phyloP scores from a whole-genome alignment of 2,113 vertebrate species.

The Boulengeromyrus knoepffleri region DNA sequence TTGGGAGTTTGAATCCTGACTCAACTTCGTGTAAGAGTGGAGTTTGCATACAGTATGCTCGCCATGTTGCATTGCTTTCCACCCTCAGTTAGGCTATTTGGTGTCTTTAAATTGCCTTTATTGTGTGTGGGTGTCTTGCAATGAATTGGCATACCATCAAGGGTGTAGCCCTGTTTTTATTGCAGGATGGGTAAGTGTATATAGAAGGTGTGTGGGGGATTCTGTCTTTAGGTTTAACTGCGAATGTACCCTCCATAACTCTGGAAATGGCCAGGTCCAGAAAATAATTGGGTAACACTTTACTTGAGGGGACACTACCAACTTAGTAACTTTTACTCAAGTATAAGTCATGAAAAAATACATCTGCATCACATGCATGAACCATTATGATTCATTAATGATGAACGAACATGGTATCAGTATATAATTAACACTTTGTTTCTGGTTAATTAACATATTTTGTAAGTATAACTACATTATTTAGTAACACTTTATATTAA shows the following conservation, averaged over 20 bases:
- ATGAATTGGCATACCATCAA: not conserved
- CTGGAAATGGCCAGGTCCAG: not conserved
- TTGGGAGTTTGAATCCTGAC: not conserved
- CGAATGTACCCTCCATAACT: not conserved
- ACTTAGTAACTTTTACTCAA: not conserved
- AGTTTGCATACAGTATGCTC: not conserved
- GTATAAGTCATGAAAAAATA: not conserved
- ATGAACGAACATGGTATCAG: not conserved
- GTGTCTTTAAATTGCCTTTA: not conserved
- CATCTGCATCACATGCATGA: not conserved
- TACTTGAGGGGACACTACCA: not conserved
- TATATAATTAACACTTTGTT: not conserved
- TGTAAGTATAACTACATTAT: not conserved
- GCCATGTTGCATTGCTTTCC: not conserved
- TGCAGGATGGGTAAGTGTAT: not conserved
- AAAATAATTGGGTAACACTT: not conserved
- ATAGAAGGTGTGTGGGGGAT: not conserved
- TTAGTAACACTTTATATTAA: not conserved
- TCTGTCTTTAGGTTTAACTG: not conserved
- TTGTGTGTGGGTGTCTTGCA: not conserved
- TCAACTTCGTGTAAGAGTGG: not conserved
- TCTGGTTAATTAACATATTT: not conserved
- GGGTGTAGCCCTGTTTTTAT: not conserved
- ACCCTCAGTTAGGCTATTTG: not conserved
- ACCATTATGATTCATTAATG: not conserved